These are phyloP conservation scores for Cebus imitator DNA, from an alignment of 2,113 vertebrate genomes.

Conservation along the genomic window DNA sequence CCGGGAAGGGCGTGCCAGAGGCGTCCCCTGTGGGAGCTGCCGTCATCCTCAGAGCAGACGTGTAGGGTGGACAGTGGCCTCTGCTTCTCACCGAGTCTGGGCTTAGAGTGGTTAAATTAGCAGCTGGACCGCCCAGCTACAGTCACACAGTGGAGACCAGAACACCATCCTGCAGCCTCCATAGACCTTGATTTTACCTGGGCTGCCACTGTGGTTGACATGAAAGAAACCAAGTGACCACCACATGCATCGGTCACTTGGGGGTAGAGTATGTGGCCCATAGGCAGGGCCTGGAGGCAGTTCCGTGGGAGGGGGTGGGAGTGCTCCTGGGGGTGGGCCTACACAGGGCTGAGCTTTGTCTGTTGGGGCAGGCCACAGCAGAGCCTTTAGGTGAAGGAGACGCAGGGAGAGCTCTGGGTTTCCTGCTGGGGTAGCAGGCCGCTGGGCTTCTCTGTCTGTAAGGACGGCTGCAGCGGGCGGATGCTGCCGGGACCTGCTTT, in stretches of 20 bases:
- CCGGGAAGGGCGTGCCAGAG: neutral
- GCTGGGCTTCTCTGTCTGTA: too few species aligned
- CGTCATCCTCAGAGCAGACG: accelerated
- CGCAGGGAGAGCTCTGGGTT: neutral
- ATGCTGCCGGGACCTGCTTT: neutral
- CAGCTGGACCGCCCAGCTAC: accelerated
- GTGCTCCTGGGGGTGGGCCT: too few species aligned
- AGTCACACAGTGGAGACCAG: neutral
- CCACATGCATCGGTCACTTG: accelerated
- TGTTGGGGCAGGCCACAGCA: neutral
- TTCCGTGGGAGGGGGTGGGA: neutral
- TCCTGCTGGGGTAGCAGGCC: neutral
- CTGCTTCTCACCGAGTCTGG: neutral
- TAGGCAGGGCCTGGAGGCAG: neutral
- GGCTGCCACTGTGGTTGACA: accelerated
- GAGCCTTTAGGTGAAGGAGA: neutral
- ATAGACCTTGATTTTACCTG: neutral
- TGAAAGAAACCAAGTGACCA: neutral
- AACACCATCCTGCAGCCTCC: accelerated
- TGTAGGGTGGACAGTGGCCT: accelerated
- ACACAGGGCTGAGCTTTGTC: neutral
- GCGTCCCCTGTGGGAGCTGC: accelerated
- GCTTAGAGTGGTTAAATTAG: neutral
- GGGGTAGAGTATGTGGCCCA: accelerated
- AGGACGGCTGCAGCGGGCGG: accelerated